These are phyloP conservation scores for Trissolcus basalis DNA, from an alignment of 1,140 invertebrate species.

Conservation along the genomic window DNA sequence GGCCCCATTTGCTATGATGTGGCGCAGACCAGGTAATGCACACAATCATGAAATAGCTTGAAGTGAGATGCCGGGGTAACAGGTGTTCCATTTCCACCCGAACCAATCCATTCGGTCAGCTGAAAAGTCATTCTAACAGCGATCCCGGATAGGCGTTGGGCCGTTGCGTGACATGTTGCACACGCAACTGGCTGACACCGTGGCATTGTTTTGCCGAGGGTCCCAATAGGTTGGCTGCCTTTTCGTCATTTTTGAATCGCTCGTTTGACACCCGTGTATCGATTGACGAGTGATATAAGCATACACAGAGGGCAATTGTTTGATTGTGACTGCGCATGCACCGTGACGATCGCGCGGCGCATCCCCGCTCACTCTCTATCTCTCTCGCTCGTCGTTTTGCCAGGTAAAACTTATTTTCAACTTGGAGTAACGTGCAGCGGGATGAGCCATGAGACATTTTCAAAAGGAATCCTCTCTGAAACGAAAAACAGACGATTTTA, in stretches of 20 bases:
- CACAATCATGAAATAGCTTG: slow-evolving; percentile 57
- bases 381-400: neutral
- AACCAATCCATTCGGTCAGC: slow-evolving; percentile 46
- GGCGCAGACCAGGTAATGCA: slow-evolving; percentile 50
- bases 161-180: slow-evolving; percentile 3
- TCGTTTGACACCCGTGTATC: slow-evolving; percentile 51
- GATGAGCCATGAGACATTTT: neutral
- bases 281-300: slow-evolving; percentile 52
- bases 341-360: slow-evolving; percentile 1
- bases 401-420: slow-evolving; percentile 51
- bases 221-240: slow-evolving; percentile 20
- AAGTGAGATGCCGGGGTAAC: slow-evolving; percentile 60
- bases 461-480: neutral
- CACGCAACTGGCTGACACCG: slow-evolving; percentile 6
- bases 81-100: slow-evolving; percentile 60
- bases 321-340: slow-evolving; percentile 37
- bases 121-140: slow-evolving; percentile 28
- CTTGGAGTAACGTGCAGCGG: slow-evolving; percentile 11
- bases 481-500: too few species aligned
- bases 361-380: slow-evolving; percentile 9
- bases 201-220: slow-evolving; percentile 2
- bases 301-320: slow-evolving; percentile 40
- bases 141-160: slow-evolving; percentile 7
- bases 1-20: slow-evolving; percentile 61
- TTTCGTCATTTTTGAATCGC: slow-evolving; percentile 48